Base-by-base conservation (phyloP, 2,888 invertebrate species). In the Meandrusa payeni region DNA sequence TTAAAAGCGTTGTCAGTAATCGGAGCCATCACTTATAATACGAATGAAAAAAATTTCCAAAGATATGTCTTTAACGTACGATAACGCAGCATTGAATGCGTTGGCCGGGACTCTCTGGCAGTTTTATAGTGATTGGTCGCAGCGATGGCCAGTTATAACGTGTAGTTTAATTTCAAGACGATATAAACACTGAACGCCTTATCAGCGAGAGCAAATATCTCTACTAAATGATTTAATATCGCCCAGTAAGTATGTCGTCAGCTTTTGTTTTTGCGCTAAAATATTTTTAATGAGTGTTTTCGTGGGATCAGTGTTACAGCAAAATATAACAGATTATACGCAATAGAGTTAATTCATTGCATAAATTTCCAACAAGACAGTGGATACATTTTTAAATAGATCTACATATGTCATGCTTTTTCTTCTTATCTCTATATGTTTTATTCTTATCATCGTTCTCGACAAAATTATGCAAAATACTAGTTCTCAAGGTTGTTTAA, bases 11-110 rank as follows among this genome's bases (percentile, higher is more conserved):
- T 76, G 28, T 64, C 76, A 57, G 82, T 83, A 23, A 82, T 70
- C 20, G 87, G 85, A 50, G 85, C 79, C 87, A 86, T 87, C 72
- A 74, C 77, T 73, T 47, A 70, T 65, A 32, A 50, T 52, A 55
- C 15, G 4, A 32, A 50, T 48, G 56, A 50, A 54, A 56, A 54
- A 56, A 46, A 39, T 50, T 39, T 48, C 36, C 49, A 50, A 44
- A 44, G 46, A 53, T 52, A 54, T 58, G 61, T 77, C 73, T 66
- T 64, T 44, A 55, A 50, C 62, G 72, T 57, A 51, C 67, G 69
- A 71, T 74, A 73, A 74, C 76, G 65, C 63, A 71, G 57, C 62
- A 64, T 61, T 61, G 59, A 83, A 78, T 86, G 83, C 69, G 66
- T 54, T 57, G 62, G 51, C 49, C 51, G 59, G 55, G 55, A 52